Percentiles rank a stretch among this genome's conserved stretches.
Conservation (phyloP, 2,888 invertebrate genomes). For the Polymixis lichenea region DNA sequence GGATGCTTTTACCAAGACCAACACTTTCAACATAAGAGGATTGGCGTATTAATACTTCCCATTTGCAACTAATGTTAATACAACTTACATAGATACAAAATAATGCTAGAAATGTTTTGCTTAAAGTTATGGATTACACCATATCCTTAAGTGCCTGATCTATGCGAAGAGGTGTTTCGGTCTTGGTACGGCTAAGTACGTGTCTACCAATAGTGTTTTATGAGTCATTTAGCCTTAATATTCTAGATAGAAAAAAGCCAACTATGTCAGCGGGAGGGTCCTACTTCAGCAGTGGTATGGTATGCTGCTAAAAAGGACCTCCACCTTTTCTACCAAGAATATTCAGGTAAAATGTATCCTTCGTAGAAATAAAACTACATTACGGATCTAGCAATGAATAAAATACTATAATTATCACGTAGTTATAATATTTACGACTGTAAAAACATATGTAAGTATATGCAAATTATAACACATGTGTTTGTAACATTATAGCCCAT, state of each 20-base stretch:
- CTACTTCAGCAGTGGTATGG: neutral
- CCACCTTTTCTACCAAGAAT: too few species aligned
- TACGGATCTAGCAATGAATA: conserved; percentile 5
- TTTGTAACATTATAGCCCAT: neutral
- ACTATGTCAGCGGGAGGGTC: too few species aligned
- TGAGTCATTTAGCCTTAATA: neutral
- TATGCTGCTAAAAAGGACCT: neutral
- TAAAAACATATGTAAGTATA: neutral
- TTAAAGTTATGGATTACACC: neutral
- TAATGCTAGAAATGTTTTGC: neutral
- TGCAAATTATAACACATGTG: conserved; percentile 2
- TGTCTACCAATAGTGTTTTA: neutral
- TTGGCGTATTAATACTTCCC: neutral
- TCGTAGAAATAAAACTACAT: conserved; percentile 3
- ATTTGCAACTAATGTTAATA: neutral
- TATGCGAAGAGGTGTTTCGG: neutral
- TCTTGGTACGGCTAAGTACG: neutral
- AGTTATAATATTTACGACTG: conserved; percentile 5
- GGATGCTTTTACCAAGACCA: conserved; percentile 6
- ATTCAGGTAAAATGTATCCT: neutral
- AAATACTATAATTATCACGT: conserved; percentile 12
- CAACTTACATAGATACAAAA: too few species aligned
- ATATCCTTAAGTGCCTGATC: neutral
- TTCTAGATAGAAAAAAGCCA: neutral
- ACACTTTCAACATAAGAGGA: neutral